A percentile compares a stretch with the other conserved stretches of the same genome.
These are phyloP conservation scores for Tamias sibiricus DNA, from an alignment of 2,113 vertebrate genomes.

Conservation along the genomic window DNA sequence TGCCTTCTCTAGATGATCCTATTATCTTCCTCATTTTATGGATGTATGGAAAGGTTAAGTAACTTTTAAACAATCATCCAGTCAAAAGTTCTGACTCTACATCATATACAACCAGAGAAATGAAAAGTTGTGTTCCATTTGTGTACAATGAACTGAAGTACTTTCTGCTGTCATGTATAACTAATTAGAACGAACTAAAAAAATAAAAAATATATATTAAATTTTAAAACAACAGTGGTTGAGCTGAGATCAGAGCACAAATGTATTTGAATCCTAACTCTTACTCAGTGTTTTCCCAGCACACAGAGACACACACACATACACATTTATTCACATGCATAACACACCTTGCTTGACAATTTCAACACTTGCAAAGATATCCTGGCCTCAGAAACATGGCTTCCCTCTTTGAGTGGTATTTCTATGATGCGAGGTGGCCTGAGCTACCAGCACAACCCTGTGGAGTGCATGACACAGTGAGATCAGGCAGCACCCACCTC, in stretches of 20 bases:
- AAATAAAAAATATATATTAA: too few species aligned
- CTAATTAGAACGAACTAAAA: too few species aligned
- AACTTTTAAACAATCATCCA: background rate
- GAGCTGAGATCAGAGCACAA: background rate
- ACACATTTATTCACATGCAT: background rate
- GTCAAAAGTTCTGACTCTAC: background rate
- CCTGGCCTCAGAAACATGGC: background rate
- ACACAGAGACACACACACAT: too few species aligned
- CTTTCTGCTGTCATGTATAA: too few species aligned
- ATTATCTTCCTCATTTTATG: background rate
- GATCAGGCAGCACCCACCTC: too few species aligned
- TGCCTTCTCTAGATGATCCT: background rate
- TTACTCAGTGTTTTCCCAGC: background rate
- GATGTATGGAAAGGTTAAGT: background rate
- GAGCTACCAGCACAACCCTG: too few species aligned
- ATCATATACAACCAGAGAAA: too few species aligned
- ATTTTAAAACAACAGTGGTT: too few species aligned
- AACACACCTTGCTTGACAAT: background rate
- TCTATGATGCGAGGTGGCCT: too few species aligned
- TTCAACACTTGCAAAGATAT: background rate
- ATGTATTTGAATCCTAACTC: background rate
- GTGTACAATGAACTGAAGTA: too few species aligned
- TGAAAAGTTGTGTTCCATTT: too few species aligned
- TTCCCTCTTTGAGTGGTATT: background rate
- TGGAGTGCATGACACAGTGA: rapidly evolving